Base-by-base conservation (phyloP, 2,888 invertebrate genomes). In the Alloplasta piceator region DNA sequence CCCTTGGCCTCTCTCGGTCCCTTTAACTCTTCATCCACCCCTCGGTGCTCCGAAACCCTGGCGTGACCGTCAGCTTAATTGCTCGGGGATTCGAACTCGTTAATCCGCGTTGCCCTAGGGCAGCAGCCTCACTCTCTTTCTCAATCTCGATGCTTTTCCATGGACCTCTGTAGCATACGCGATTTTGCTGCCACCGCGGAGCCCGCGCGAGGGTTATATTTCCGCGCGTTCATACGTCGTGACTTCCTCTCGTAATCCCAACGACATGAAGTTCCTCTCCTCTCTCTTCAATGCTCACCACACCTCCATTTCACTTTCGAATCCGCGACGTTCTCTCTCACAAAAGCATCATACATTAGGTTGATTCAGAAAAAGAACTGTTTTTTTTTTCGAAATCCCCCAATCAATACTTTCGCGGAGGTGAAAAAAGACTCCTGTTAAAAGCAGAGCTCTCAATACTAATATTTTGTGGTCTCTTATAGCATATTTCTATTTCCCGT, bases 21-120 rank as follows among this genome's bases (percentile, higher is more conserved):
- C 67, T 58, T 75, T 71, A 67, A 55, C 71, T 63, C 58, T 67
- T 52, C 55, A 56, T 67, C 38, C 36, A 46, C 61, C 72, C 66
- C 66, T 26, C 26, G 26, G 41, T 60, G 52, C 52, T 76, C 83
- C 82, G 83, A 83, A 84, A 85, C 82, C 26, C 82, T 83, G 82
- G 82, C 85, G 85, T 83, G 80, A 85, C 86, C 84, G 82, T 85
- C 82, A 85, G 86, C 87, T 89, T 90, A 90, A 90, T 91, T 91
- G 90, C 89, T 90, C 86, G 72, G 88, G 90, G 90, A 90, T 86
- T 89, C 86, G 86, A 87, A 86, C 87, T 89, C 88, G 89, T 89
- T 90, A 87, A 85, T 86, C 82, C 84, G 80, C 74, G 86, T 84
- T 85, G 85, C 87, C 72, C 64, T 79, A 84, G 84, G 87, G 86